phyloP scores from a whole-genome alignment of 2,888 invertebrate genomes.

The Anodontia alba region DNA sequence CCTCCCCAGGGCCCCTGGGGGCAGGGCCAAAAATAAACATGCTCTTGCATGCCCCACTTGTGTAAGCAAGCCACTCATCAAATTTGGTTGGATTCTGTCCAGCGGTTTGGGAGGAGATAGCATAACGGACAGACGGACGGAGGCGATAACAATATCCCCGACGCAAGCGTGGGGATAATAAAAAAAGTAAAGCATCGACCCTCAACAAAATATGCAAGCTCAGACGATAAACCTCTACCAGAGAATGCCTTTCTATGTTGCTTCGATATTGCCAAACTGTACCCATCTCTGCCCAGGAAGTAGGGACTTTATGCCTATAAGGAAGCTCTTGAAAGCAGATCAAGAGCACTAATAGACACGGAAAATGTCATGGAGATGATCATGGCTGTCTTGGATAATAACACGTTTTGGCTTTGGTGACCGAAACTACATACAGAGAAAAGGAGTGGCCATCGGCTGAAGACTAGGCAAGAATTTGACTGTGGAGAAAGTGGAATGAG shows the following conservation, averaged over 20 bases:
- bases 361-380: background rate
- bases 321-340: background rate
- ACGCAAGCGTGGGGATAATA: too few species aligned
- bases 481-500: background rate
- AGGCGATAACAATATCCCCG: too few species aligned
- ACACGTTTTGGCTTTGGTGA: background rate
- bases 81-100: too few species aligned
- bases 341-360: background rate
- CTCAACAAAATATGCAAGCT: background rate
- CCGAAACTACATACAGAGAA: too few species aligned
- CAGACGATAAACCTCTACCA: background rate
- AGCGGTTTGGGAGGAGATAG: too few species aligned
- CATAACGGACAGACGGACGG: too few species aligned
- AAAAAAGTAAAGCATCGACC: too few species aligned
- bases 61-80: too few species aligned
- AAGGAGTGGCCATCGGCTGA: too few species aligned
- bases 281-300: background rate
- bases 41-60: too few species aligned
- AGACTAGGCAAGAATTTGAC: background rate
- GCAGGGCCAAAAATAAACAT: too few species aligned
- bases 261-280: background rate
- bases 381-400: background rate
- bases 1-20: too few species aligned
- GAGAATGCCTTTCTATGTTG: background rate
- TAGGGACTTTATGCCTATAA: background rate